Conservation (phyloP, 2,888 invertebrate genomes). For the Sycophila texana region DNA sequence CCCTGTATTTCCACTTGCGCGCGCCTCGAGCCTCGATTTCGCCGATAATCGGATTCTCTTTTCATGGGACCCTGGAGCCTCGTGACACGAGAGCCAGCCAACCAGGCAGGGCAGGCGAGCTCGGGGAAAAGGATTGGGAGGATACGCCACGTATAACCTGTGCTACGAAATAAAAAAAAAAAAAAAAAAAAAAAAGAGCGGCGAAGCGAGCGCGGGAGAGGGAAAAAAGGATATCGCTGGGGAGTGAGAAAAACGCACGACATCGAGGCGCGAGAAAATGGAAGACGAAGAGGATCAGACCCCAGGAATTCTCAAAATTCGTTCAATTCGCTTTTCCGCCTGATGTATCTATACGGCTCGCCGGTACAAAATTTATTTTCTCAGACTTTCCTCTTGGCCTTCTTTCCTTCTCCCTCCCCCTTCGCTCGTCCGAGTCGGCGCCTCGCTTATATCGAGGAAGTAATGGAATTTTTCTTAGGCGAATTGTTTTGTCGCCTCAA, state of each 20-base stretch:
- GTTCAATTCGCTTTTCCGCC: slow-evolving; percentile 51
- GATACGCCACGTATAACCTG: slow-evolving; percentile 38
- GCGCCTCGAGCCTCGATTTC: slow-evolving; percentile 58
- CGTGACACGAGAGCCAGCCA: slow-evolving; percentile 33
- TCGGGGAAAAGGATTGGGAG: slow-evolving; percentile 52
- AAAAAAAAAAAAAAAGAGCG: too few species aligned
- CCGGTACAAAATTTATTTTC: slow-evolving; percentile 52
- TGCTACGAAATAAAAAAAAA: slow-evolving; percentile 1
- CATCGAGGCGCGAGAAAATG: slow-evolving; percentile 49
- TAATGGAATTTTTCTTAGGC: slow-evolving; percentile 23
- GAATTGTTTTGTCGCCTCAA: neutral
- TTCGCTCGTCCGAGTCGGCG: neutral
- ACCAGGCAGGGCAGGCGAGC: slow-evolving; percentile 1
- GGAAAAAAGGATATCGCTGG: neutral
- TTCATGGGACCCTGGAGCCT: slow-evolving; percentile 55
- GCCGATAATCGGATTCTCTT: slow-evolving; percentile 66
- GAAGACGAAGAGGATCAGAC: slow-evolving; percentile 30
- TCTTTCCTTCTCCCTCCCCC: neutral
- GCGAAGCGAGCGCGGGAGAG: slow-evolving; percentile 35
- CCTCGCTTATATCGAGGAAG: neutral
- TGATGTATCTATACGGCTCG: slow-evolving; percentile 37
- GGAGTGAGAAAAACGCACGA: slow-evolving; percentile 33
- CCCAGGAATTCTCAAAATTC: slow-evolving; percentile 41
- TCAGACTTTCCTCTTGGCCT: slow-evolving; percentile 16
- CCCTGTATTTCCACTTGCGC: slow-evolving; percentile 61